Evolutionary conservation across 1,140 invertebrate species (phyloP), one percentile per base, ranked within the genome.

Genomic region (Drosophila chauvacae): DNA sequence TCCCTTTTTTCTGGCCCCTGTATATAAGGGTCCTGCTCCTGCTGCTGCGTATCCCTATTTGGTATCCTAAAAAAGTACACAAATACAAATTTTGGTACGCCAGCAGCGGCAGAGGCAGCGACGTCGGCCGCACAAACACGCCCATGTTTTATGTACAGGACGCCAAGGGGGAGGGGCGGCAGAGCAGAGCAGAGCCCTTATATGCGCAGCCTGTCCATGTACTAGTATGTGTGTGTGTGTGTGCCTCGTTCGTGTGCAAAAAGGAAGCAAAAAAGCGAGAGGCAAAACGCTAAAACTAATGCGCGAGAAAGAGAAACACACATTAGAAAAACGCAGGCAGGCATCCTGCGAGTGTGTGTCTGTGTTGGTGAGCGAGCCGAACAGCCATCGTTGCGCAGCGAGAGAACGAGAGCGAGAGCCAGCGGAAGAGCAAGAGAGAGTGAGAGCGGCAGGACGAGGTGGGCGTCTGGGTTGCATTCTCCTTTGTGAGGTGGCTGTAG

Each of bases 211-310:
- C 35, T 47, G 30, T 18, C 47, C 39, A 23, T 72, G 9, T 76
- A 62, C 58, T 13, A 42, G 30, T 42, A 10, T 45, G n/a, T 42
- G 18, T 56, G 61, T 63, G 45, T 65, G 59, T 42, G 59, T 7
- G 10, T 28, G 28, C 28, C 26, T 33, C 1, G 48, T n/a, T 33
- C 28, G 51, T 55, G 64, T 48, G 74, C 57, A 77, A 92, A 92
- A 91, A 92, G 88, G 78, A 74, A 91, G 84, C 66, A 91, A 91
- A 86, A 90, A 92, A 92, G 78, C 81, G 91, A 92, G 91, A 92
- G 75, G 91, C 79, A 91, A 92, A 92, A 90, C 87, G 62, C 87
- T 90, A 90, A 90, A 90, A 83, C 91, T 91, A 92, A 91, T 81
- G 91, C 84, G 91, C 82, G 59, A 90, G 91, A 92, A 90, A 92